Evolutionary conservation across 2,113 vertebrate genomes (phyloP).

Genomic region (Pseudonaja textilis): DNA sequence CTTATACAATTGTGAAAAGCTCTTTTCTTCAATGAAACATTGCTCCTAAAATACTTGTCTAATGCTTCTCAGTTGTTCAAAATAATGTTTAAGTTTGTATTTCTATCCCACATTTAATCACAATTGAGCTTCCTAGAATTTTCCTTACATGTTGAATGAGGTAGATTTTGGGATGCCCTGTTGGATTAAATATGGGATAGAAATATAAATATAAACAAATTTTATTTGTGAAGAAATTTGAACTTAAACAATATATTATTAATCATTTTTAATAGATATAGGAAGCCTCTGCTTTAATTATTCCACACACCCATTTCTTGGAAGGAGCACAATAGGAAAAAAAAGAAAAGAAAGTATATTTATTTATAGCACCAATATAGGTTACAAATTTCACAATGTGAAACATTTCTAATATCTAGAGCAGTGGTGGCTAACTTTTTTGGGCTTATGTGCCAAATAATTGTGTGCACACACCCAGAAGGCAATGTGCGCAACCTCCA

Average conservation of each 20-base stretch:
- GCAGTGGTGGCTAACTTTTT: no score
- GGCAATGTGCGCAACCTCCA: no score
- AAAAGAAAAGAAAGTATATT: conserved; percentile 20
- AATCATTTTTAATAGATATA: background rate
- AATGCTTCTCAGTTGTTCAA: background rate
- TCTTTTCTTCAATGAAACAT: background rate
- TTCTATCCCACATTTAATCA: background rate
- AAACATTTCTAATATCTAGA: conserved; percentile 20
- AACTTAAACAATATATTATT: background rate
- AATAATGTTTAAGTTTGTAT: background rate
- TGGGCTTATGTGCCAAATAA: no score
- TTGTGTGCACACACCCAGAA: no score
- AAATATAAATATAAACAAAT: background rate
- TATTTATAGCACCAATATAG: background rate
- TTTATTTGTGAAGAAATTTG: background rate
- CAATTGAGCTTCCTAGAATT: background rate
- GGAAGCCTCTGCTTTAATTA: conserved; percentile 21
- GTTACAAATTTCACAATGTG: conserved; percentile 35
- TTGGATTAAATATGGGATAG: background rate
- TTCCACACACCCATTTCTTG: conserved; percentile 30
- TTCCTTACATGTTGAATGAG: background rate
- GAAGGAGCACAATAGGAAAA: background rate
- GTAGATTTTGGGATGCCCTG: background rate
- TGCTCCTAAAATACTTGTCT: background rate
- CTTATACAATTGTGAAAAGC: background rate